Evolutionary conservation across 2,797 vertebrate genomes (phyloP), one percentile per base, ranked within the genome.

Genomic region (Artibeus jamaicensis): DNA sequence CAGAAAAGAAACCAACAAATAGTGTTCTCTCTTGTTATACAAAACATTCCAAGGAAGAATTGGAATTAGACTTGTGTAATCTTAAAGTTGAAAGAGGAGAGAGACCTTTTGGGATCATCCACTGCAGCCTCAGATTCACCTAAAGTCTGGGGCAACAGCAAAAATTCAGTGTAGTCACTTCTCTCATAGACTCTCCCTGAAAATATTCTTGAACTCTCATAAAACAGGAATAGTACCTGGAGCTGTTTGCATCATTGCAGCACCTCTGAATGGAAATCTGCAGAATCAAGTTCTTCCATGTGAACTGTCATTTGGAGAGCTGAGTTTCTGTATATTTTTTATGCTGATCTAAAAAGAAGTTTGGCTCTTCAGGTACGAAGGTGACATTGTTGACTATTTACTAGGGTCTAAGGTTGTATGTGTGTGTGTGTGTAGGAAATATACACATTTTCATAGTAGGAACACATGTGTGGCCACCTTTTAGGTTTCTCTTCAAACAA

Each of bases 171-270:
- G 8, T 37, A 73, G 59, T 70, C 44, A 48, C 53, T 86, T 84
- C 34, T 87, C 50, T 71, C 46, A 37, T 0, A 42, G 11, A 68
- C 16, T 88, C 39, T 93, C 32, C 59, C 19, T 22, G 39, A 93
- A 96, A 93, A 96, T 74, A 86, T 15, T 62, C 53, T 88, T 94
- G 59, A 94, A 83, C 32, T 85, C 32, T 84, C 37, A 34, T 79
- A 70, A 88, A 93, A 88, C 24, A 86, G 14, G 34, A 91, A 65
- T 73, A 73, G 85, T 86, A 83, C 53, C 50, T 73, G 79, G 77
- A 86, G 8, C 53, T 55, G 24, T 85, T 76, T 34, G 6, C 46
- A 46, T 76, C 32, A 55, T 34, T 42, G 21, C 15, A 12, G 16
- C 65, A 11, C 26, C 84, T 96, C 70, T 91, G 34, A 92, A 79